Conservation (phyloP, 2,797 vertebrate species). For the Muraenolepis orangiensis region DNA sequence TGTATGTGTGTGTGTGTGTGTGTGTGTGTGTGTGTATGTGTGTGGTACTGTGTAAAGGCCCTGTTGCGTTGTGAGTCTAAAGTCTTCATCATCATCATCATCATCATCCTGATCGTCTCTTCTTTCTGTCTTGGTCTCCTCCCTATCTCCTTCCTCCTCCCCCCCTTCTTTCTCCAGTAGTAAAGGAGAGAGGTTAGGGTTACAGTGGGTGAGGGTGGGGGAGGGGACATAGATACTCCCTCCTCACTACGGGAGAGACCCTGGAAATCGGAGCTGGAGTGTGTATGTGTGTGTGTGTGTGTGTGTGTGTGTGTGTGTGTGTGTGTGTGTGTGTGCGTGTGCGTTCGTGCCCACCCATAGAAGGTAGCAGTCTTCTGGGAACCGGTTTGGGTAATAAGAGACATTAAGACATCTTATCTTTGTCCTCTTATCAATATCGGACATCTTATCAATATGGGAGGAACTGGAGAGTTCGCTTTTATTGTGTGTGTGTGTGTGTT, state of each 20-base stretch:
- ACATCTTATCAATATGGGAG: background rate
- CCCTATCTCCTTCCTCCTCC: background rate
- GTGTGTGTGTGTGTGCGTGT: background rate
- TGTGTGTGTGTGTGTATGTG: too few relatives aligned
- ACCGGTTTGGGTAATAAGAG: background rate
- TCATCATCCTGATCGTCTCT: background rate
- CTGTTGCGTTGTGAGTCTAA: too few relatives aligned
- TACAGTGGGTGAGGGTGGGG: background rate
- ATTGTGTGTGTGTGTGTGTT: background rate
- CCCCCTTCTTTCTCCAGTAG: background rate
- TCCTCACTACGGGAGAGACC: slow-evolving; percentile 7
- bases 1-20: background rate
- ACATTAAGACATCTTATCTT: background rate
- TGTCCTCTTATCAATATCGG: slow-evolving; percentile 1
- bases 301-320: slow-evolving; percentile 2
- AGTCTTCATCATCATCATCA: too few relatives aligned
- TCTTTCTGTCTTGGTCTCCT: background rate
- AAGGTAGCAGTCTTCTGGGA: background rate
- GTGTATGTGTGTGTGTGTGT: slow-evolving; percentile 2
- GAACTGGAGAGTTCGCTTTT: background rate
- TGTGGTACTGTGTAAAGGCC: too few relatives aligned
- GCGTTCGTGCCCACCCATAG: background rate
- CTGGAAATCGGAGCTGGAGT: background rate
- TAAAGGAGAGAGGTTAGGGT: background rate
- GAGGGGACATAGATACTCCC: background rate